phyloP scores from a whole-genome alignment of 2,888 invertebrate genomes.

The Trichacis sp. region DNA sequence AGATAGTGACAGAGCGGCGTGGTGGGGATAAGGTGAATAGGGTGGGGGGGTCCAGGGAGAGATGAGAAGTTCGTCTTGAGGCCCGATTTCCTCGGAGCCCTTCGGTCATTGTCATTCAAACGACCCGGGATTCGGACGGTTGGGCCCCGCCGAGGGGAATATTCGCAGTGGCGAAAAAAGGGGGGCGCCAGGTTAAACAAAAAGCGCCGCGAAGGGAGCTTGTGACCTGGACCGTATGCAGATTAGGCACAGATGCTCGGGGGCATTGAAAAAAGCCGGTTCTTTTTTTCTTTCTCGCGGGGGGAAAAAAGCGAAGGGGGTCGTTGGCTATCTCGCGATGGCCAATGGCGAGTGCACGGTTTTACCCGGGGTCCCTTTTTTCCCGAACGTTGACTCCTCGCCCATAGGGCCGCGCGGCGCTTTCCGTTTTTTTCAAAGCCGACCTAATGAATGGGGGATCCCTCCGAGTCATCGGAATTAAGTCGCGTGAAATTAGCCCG shows the following conservation, averaged over 20 bases:
- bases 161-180: slow-evolving; percentile 18
- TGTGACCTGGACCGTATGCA: slow-evolving; percentile 64
- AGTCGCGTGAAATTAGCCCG: slow-evolving; percentile 40
- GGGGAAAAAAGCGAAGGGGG: slow-evolving; percentile 42
- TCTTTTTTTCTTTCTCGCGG: slow-evolving; percentile 44
- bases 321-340: neutral
- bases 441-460: slow-evolving; percentile 5
- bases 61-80: slow-evolving; percentile 47
- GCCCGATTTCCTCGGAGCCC: slow-evolving; percentile 21
- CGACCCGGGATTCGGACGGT: slow-evolving; percentile 59
- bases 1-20: slow-evolving; percentile 4
- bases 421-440: slow-evolving; percentile 29
- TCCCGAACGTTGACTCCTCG: slow-evolving; percentile 30
- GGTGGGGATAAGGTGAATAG: slow-evolving; percentile 12
- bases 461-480: slow-evolving; percentile 32
- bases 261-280: slow-evolving; percentile 60
- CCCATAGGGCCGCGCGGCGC: slow-evolving; percentile 36
- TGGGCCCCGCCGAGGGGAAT: slow-evolving; percentile 58
- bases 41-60: slow-evolving; percentile 20
- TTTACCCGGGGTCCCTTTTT: slow-evolving; percentile 19
- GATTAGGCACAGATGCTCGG: slow-evolving; percentile 66
- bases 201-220: slow-evolving; percentile 45
- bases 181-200: slow-evolving; percentile 46
- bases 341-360: too few species aligned
- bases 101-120: slow-evolving; percentile 65